phyloP scores from a whole-genome alignment of 2,797 vertebrate species.

The Melanotaenia nigrans region DNA sequence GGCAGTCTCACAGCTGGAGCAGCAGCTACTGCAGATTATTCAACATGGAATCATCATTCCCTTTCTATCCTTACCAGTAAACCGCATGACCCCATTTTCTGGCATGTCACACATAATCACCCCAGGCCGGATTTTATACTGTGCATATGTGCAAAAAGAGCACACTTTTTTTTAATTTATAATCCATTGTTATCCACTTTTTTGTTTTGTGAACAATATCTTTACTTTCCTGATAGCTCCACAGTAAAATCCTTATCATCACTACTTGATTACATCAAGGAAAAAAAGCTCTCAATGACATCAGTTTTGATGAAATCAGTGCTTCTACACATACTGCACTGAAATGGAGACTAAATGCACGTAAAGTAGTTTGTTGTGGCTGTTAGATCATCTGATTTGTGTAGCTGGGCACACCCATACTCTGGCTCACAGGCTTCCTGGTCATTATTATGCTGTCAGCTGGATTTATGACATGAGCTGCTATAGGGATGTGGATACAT shows the following conservation, averaged over 20 bases:
- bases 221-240: neutral
- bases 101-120: slow-evolving; percentile 16
- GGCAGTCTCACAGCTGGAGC: slow-evolving; percentile 67
- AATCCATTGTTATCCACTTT: neutral
- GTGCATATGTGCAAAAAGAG: slow-evolving; percentile 12
- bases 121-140: slow-evolving; percentile 24
- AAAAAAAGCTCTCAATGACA: neutral
- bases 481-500: neutral
- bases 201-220: slow-evolving; percentile 8
- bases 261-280: neutral
- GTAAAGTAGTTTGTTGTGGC: slow-evolving; percentile 1
- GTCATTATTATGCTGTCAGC: slow-evolving; percentile 30
- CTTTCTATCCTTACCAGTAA: slow-evolving; percentile 34
- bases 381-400: slow-evolving; percentile 22
- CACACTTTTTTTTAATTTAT: neutral
- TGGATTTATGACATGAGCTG: slow-evolving; percentile 31
- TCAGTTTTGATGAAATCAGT: slow-evolving; percentile 13
- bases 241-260: neutral
- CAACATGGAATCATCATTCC: slow-evolving; percentile 47
- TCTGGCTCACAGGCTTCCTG: slow-evolving; percentile 12
- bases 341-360: neutral
- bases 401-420: slow-evolving; percentile 8
- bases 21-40: slow-evolving; percentile 62
- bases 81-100: slow-evolving; percentile 62
- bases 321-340: neutral